phyloP scores from a whole-genome alignment of 2,797 vertebrate species.

The Sylvilagus floridanus region DNA sequence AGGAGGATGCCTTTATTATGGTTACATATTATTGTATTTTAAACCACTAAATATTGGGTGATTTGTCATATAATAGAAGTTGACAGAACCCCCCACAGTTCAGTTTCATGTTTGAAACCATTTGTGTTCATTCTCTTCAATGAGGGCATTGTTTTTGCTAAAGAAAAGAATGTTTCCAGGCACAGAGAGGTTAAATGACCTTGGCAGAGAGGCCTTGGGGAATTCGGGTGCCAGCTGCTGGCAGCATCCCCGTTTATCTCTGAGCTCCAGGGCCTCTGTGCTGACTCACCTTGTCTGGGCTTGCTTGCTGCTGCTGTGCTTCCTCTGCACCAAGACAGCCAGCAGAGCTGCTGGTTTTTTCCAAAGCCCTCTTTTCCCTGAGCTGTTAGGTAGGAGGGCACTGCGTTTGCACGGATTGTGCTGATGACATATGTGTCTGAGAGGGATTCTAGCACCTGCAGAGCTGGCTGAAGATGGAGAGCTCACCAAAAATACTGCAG shows the following conservation, averaged over 20 bases:
- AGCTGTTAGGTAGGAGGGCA: slow-evolving; percentile 63
- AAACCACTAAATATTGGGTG: not conserved
- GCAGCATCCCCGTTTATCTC: not conserved
- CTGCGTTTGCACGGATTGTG: slow-evolving; percentile 41
- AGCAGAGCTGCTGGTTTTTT: slow-evolving; percentile 60
- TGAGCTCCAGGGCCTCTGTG: slow-evolving; percentile 25
- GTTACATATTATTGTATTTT: not conserved
- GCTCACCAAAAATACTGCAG: slow-evolving; percentile 64
- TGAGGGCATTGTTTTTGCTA: not conserved
- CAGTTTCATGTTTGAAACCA: not conserved
- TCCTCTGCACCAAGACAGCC: not conserved
- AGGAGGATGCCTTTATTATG: too few relatives aligned
- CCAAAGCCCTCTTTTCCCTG: slow-evolving; percentile 63
- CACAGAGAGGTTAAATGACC: slow-evolving; percentile 5
- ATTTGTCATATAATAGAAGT: not conserved
- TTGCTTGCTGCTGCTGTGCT: slow-evolving; percentile 29
- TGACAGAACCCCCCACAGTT: not conserved
- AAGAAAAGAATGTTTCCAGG: not conserved
- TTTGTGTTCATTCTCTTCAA: slow-evolving; percentile 5
- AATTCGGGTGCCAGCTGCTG: not conserved
- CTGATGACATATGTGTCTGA: slow-evolving; percentile 59
- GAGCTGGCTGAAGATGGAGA: slow-evolving; percentile 14
- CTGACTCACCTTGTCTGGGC: slow-evolving; percentile 60
- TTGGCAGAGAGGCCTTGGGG: not conserved
- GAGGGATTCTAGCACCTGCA: slow-evolving; percentile 13